phyloP scores from a whole-genome alignment of 2,888 invertebrate species.

The Orthosia incerta region DNA sequence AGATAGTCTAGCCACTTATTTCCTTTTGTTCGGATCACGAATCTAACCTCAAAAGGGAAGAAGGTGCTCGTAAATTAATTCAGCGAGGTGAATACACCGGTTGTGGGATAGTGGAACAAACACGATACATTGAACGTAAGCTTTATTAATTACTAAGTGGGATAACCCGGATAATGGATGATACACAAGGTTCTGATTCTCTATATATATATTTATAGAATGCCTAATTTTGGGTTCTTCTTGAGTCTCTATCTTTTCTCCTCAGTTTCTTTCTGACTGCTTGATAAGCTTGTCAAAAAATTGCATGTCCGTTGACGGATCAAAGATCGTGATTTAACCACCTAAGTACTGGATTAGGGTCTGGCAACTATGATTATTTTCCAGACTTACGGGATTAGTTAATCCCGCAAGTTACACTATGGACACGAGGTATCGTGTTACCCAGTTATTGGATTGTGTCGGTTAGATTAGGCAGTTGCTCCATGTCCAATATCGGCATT shows the following conservation, averaged over 20 bases:
- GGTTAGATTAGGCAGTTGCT: too few species aligned
- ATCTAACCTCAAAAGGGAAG: constrained; percentile 33
- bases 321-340: too few species aligned
- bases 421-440: too few species aligned
- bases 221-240: not conserved
- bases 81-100: constrained; percentile 58
- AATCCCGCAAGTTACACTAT: too few species aligned
- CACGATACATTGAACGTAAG: constrained; percentile 38
- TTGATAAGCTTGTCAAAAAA: not conserved
- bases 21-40: constrained; percentile 31
- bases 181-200: not conserved
- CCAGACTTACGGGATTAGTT: too few species aligned
- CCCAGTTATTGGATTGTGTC: too few species aligned
- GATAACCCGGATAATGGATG: constrained; percentile 31
- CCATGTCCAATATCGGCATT: too few species aligned
- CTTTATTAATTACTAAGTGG: constrained; percentile 54
- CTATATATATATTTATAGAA: too few species aligned
- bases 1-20: constrained; percentile 6
- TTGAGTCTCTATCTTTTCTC: not conserved
- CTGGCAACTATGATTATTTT: too few species aligned
- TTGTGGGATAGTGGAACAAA: constrained; percentile 56
- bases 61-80: constrained; percentile 57
- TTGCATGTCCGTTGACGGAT: too few species aligned
- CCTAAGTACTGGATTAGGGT: too few species aligned
- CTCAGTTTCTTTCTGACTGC: not conserved